Conservation (phyloP, 2,113 vertebrate genomes). For the Ciconia maguari region DNA sequence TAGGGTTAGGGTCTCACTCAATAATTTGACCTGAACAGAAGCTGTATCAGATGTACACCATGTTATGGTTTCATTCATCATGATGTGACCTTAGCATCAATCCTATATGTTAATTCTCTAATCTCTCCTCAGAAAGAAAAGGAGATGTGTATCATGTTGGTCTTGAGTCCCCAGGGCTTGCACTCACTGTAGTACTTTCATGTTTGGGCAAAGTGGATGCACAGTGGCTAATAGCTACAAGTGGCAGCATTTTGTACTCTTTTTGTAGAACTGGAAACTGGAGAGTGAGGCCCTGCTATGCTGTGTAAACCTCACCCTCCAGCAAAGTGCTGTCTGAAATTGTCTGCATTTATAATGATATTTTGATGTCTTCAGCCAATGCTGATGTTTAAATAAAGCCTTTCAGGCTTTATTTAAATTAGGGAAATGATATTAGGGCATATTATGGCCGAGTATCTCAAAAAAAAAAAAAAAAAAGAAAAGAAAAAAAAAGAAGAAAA, state of each 20-base stretch:
- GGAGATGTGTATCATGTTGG: not conserved
- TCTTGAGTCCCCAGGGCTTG: not conserved
- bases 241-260: not conserved
- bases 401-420: not conserved
- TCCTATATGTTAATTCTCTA: not conserved
- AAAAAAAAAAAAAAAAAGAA: not conserved
- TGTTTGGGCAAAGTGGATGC: not conserved
- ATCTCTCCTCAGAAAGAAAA: not conserved
- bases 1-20: not conserved
- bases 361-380: not conserved
- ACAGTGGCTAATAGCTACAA: accelerated
- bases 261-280: not conserved
- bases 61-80: not conserved
- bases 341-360: not conserved
- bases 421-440: not conserved
- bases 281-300: not conserved
- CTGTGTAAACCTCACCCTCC: not conserved
- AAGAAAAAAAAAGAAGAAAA: not conserved
- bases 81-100: not conserved
- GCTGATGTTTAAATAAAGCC: not conserved
- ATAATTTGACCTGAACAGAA: not conserved
- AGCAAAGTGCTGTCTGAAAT: not conserved
- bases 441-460: not conserved
- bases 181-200: not conserved
- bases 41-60: not conserved